Evolutionary conservation across 2,113 vertebrate genomes (phyloP).

Genomic region (Onychorhynchus coronatus): DNA sequence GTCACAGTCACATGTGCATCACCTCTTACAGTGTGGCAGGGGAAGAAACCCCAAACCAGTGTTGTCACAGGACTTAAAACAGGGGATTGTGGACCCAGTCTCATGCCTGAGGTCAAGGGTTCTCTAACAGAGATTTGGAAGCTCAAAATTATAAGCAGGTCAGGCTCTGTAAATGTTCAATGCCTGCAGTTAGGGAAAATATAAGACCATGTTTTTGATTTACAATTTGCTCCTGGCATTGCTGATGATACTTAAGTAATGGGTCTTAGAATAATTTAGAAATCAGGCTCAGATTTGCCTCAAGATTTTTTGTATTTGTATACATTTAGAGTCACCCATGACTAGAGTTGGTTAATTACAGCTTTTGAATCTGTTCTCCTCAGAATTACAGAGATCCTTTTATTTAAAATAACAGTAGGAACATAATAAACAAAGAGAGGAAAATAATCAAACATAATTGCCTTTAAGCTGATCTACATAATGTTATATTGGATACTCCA

Average conservation of each 20-base stretch:
- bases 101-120: not conserved
- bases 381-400: not conserved
- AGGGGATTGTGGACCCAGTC: not conserved
- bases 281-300: not conserved
- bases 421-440: not conserved
- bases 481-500: not conserved
- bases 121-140: not conserved
- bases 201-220: slow-evolving; percentile 8
- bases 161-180: not conserved
- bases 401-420: slow-evolving; percentile 13
- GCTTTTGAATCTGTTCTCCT: not conserved
- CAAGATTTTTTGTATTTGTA: not conserved
- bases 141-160: not conserved
- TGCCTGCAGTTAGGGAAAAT: not conserved
- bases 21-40: no score
- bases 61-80: not conserved
- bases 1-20: not conserved
- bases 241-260: not conserved
- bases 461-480: not conserved
- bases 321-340: not conserved
- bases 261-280: slow-evolving; percentile 2
- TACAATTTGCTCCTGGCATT: not conserved
- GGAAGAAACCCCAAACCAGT: not conserved
- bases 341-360: not conserved
- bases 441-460: slow-evolving; percentile 5